phyloP scores from a whole-genome alignment of 1,140 invertebrate species.

The Heliconius hermathena region DNA sequence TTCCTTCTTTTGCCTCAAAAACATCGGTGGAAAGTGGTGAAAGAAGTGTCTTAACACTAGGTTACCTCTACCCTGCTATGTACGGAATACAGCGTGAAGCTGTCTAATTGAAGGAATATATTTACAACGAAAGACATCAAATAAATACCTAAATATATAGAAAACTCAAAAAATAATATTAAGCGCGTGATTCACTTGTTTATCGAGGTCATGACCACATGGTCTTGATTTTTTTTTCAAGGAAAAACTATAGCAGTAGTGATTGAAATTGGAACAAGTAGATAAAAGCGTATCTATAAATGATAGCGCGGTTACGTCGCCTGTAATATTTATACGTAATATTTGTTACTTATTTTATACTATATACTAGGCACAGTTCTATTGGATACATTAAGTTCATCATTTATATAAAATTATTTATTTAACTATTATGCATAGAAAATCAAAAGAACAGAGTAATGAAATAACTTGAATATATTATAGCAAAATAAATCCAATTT shows the following conservation, averaged over 20 bases:
- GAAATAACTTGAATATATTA: no score
- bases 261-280: not conserved
- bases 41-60: no score
- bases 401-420: no score
- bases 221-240: not conserved
- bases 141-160: not conserved
- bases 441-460: no score
- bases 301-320: not conserved
- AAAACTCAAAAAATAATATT: not conserved
- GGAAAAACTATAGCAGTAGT: not conserved
- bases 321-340: not conserved
- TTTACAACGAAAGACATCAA: not conserved
- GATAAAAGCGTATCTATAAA: conserved; percentile 11
- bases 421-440: no score
- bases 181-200: not conserved
- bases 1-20: no score
- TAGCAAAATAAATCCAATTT: no score
- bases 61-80: no score
- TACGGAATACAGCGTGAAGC: no score
- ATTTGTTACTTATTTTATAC: not conserved
- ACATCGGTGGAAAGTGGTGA: no score
- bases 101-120: no score
- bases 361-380: not conserved
- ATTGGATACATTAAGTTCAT: no score
- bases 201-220: not conserved